A percentile compares a stretch with the other conserved stretches of the same genome.
These are phyloP conservation scores for Neodon shergylaensis DNA, from an alignment of 2,113 vertebrate species.

Conservation along the genomic window DNA sequence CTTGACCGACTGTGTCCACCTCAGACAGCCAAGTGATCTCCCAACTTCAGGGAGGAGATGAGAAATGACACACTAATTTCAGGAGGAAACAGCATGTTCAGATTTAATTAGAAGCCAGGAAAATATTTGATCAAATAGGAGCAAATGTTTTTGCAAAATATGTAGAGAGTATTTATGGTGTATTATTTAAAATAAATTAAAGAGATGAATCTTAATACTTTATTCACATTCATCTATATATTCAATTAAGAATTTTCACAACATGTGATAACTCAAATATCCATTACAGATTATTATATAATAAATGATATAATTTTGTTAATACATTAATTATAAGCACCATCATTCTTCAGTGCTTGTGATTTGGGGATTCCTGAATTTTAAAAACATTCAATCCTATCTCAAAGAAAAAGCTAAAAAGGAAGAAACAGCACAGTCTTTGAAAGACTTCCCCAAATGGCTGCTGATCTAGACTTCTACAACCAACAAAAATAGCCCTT, in stretches of 20 bases:
- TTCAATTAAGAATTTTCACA: slow-evolving; percentile 30
- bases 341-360: neutral
- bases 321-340: neutral
- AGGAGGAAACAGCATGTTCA: slow-evolving; percentile 45
- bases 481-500: neutral
- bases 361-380: neutral
- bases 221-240: slow-evolving; percentile 5
- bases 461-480: neutral
- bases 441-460: neutral
- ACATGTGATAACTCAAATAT: neutral
- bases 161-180: neutral
- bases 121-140: slow-evolving; percentile 22
- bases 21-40: neutral
- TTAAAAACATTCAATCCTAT: neutral
- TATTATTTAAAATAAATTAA: slow-evolving; percentile 40
- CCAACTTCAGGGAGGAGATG: neutral
- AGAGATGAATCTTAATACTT: slow-evolving; percentile 26
- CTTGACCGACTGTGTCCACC: neutral
- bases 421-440: neutral
- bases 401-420: neutral
- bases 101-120: neutral
- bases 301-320: neutral
- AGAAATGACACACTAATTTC: neutral
- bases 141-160: neutral
- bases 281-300: slow-evolving; percentile 8